A percentile compares a stretch with the other conserved stretches of the same genome.
phyloP scores from a whole-genome alignment of 1,140 invertebrate genomes.

The Physella acuta region DNA sequence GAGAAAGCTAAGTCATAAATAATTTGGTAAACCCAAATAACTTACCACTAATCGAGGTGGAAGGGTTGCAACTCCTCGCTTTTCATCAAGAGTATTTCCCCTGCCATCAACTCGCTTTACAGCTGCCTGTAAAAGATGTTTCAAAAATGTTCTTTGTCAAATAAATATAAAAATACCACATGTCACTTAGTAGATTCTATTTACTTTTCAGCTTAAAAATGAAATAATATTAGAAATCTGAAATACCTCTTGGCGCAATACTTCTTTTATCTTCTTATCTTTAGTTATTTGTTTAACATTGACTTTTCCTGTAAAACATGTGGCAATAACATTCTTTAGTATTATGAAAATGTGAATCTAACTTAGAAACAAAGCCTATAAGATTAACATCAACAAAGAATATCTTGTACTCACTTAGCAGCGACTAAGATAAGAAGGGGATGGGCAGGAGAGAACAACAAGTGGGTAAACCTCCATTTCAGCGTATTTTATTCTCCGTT shows the following conservation, averaged over 20 bases:
- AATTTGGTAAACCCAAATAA: background rate
- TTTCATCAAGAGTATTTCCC: background rate
- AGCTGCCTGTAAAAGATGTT: background rate
- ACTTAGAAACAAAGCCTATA: too few relatives aligned
- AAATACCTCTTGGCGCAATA: slow-evolving; percentile 9
- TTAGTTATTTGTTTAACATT: slow-evolving; percentile 21
- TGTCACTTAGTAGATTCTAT: background rate
- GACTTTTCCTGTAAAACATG: slow-evolving; percentile 3
- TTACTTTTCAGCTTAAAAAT: background rate
- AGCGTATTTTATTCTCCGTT: too few relatives aligned
- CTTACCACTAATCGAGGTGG: slow-evolving; percentile 23
- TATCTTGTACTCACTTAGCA: too few relatives aligned
- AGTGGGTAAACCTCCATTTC: too few relatives aligned
- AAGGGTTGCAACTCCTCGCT: background rate
- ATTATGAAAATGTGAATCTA: too few relatives aligned
- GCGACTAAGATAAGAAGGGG: too few relatives aligned
- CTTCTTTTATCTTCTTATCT: slow-evolving; percentile 18
- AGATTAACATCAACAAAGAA: too few relatives aligned
- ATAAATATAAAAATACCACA: background rate
- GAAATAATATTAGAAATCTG: background rate
- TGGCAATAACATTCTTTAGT: too few relatives aligned
- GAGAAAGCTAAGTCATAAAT: background rate
- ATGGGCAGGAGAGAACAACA: too few relatives aligned
- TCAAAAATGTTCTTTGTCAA: background rate
- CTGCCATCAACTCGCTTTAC: background rate